Conservation (phyloP, 1,140 invertebrate species). For the Stegodyphus dumicola region DNA sequence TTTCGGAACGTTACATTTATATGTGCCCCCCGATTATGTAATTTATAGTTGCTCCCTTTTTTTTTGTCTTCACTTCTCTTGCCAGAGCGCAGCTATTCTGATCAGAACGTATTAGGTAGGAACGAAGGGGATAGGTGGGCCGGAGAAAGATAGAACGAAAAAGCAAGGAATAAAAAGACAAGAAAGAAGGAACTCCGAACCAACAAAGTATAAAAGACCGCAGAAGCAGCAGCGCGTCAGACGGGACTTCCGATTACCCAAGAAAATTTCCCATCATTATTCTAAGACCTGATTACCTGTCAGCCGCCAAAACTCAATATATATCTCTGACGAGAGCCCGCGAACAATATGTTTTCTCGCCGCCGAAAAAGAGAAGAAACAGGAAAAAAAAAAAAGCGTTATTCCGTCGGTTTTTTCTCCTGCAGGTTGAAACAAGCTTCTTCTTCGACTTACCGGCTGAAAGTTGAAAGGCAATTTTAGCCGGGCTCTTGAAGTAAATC, state of each 20-base stretch:
- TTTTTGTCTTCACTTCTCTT: too few species aligned
- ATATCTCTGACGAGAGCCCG: slow-evolving; percentile 24
- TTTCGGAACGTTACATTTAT: too few species aligned
- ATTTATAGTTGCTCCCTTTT: too few species aligned
- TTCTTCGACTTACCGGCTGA: too few species aligned
- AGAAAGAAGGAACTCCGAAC: not conserved
- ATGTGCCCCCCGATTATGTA: too few species aligned
- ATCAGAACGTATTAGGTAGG: not conserved
- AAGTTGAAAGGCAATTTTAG: too few species aligned
- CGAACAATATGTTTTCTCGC: slow-evolving; percentile 27
- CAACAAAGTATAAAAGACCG: slow-evolving; percentile 28
- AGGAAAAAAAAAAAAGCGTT: not conserved
- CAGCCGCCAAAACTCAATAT: slow-evolving; percentile 51
- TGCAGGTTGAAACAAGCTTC: not conserved
- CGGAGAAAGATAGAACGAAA: not conserved
- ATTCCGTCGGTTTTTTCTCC: not conserved
- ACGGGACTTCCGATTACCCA: slow-evolving; percentile 18
- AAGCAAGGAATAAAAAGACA: not conserved
- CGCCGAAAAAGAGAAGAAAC: too few species aligned
- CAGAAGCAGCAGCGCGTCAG: not conserved
- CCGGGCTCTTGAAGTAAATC: too few species aligned
- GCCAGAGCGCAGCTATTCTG: too few species aligned
- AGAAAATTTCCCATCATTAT: slow-evolving; percentile 58
- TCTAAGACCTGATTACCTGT: slow-evolving; percentile 55
- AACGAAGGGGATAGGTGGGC: not conserved